Evolutionary conservation across 2,113 vertebrate genomes (phyloP).

Genomic region (Myiozetetes cayanensis): DNA sequence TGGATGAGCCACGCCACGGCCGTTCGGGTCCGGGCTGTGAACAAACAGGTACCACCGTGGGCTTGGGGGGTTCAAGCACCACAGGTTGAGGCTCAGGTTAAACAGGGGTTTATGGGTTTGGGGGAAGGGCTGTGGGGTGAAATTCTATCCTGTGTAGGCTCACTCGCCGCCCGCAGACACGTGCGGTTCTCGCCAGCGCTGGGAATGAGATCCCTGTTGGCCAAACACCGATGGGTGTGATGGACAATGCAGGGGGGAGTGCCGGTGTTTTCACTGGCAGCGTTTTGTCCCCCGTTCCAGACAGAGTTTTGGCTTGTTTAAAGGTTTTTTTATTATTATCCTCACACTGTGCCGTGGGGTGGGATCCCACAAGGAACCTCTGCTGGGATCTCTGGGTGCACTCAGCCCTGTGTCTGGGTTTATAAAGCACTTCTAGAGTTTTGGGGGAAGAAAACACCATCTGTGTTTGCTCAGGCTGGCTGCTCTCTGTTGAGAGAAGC

Average conservation of each 20-base stretch:
- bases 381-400: not conserved
- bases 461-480: not conserved
- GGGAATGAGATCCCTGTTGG: not conserved
- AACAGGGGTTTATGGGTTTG: not conserved
- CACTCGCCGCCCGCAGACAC: not conserved
- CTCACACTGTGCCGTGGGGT: accelerated
- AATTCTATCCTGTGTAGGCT: not conserved
- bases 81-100: not conserved
- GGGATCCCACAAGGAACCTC: not conserved
- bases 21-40: accelerated
- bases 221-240: not conserved
- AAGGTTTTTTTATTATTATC: not conserved
- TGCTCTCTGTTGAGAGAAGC: not conserved
- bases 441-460: not conserved
- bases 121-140: not conserved
- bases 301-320: not conserved
- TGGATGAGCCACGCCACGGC: accelerated
- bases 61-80: accelerated
- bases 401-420: not conserved
- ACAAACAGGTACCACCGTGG: accelerated
- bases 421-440: not conserved
- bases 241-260: not conserved
- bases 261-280: not conserved
- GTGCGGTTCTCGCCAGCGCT: not conserved
- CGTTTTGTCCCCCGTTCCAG: not conserved